A percentile compares a stretch with the other conserved stretches of the same genome.
Conservation (phyloP, 1,140 invertebrate species). For the Lordiphosa collinella region DNA sequence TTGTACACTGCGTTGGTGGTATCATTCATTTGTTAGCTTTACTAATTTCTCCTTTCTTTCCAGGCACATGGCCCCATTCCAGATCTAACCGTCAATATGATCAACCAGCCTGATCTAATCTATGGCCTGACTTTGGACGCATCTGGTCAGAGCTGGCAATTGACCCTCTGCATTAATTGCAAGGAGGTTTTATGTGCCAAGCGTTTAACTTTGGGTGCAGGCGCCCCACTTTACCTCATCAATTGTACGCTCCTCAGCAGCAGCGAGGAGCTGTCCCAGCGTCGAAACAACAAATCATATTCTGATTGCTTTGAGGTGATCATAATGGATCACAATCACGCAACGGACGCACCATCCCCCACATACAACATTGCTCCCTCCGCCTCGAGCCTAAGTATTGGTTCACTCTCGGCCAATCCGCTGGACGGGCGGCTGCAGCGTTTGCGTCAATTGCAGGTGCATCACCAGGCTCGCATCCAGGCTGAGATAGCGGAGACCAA, state of each 20-base stretch:
- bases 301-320: conserved; percentile 64
- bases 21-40: background rate
- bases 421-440: conserved; percentile 39
- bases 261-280: conserved; percentile 47
- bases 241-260: conserved; percentile 58
- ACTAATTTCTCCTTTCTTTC: background rate
- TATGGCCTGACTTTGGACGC: conserved; percentile 48
- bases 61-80: conserved; percentile 67
- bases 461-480: conserved; percentile 58
- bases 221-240: conserved; percentile 53
- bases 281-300: conserved; percentile 48
- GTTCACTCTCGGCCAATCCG: conserved; percentile 21
- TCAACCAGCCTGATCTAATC: conserved; percentile 50
- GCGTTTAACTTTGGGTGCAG: conserved; percentile 20
- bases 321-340: conserved; percentile 46
- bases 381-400: conserved; percentile 39
- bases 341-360: conserved; percentile 2
- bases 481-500: conserved; percentile 64
- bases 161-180: conserved; percentile 67
- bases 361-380: conserved; percentile 22
- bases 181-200: conserved; percentile 61
- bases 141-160: conserved; percentile 47
- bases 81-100: conserved; percentile 50
- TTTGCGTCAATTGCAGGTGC: conserved; percentile 34
- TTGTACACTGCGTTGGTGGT: background rate